phyloP scores from a whole-genome alignment of 2,888 invertebrate genomes.

The Bhutanitis thaidina region DNA sequence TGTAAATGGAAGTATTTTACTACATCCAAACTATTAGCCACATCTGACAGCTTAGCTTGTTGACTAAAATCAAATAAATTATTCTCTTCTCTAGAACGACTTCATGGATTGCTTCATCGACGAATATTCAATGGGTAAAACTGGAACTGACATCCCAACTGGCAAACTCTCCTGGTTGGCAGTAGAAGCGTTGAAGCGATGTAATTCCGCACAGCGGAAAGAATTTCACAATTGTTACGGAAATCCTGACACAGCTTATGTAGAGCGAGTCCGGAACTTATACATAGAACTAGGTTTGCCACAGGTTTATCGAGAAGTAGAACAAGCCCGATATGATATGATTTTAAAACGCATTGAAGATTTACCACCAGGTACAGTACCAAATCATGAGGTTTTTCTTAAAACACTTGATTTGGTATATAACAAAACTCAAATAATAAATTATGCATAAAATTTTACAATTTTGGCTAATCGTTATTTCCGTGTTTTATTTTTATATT shows the following conservation, averaged over 20 bases:
- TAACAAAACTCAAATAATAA: slow-evolving; percentile 8
- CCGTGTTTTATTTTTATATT: too few relatives aligned
- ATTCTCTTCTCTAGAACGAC: slow-evolving; percentile 81
- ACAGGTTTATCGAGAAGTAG: slow-evolving; percentile 84
- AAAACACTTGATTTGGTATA: slow-evolving; percentile 11
- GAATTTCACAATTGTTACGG: slow-evolving; percentile 84
- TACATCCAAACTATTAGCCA: too few relatives aligned
- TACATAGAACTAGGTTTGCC: slow-evolving; percentile 83
- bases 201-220: slow-evolving; percentile 80
- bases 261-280: slow-evolving; percentile 59
- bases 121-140: slow-evolving; percentile 89
- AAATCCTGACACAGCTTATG: slow-evolving; percentile 79
- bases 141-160: slow-evolving; percentile 93
- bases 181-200: slow-evolving; percentile 88
- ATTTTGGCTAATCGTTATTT: background rate
- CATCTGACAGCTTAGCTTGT: too few relatives aligned
- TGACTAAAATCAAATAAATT: background rate
- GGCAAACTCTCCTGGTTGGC: slow-evolving; percentile 97
- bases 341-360: slow-evolving; percentile 31
- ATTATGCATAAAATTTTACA: background rate
- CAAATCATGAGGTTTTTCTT: slow-evolving; percentile 1
- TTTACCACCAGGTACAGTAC: slow-evolving; percentile 6
- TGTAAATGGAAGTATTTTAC: too few relatives aligned
- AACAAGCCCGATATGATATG: slow-evolving; percentile 85
- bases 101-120: slow-evolving; percentile 94